Base-by-base conservation (phyloP, 2,888 invertebrate species). In the Eupithecia centaureata region DNA sequence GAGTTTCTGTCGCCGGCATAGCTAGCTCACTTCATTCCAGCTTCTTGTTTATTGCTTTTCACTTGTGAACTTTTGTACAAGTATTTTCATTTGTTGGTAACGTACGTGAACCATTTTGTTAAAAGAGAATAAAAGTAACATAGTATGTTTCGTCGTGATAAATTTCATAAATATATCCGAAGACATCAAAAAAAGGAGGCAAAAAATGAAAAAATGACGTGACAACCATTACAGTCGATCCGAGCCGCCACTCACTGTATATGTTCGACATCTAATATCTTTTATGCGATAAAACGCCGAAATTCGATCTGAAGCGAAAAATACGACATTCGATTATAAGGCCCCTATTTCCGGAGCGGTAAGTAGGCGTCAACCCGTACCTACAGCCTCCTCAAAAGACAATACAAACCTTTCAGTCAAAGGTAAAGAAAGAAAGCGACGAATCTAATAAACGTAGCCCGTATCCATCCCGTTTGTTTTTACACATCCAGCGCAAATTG, bases 361-460 rank as follows among this genome's bases (percentile, higher is more conserved):
- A 84, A 86, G 82, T 84, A 85, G 79, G 84, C 86, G 84, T 85
- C 83, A 86, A 86, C 85, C 84, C 82, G 82, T 57, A 32, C 30
- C 15, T 82, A 82, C 83, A 81, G 81, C 81, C 83, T 85, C 79
- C 82, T 85, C 86, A 86, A 88, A 89, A 90, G 90, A 89, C 90
- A 91, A 90, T 88, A 86, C 83, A 82, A 86, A 84, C 86, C 85
- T 87, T 83, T 83, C 85, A 81, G 89, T 88, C 89, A 89, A 88
- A 91, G 88, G 91, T 91, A 89, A 89, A 89, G 87, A 90, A 91
- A 88, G 87, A 90, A 91, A 88, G 85, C 86, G 86, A 85, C 89
- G 89, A 91, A 91, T 91, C 90, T 92, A 92, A 92, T 92, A 92
- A 91, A 90, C 87, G 86, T 79, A 75, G 82, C 82, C 84, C 86